Percentiles rank a stretch among this genome's conserved stretches.
Evolutionary conservation across 2,888 invertebrate genomes (phyloP).

Genomic region (Philereme transversata): DNA sequence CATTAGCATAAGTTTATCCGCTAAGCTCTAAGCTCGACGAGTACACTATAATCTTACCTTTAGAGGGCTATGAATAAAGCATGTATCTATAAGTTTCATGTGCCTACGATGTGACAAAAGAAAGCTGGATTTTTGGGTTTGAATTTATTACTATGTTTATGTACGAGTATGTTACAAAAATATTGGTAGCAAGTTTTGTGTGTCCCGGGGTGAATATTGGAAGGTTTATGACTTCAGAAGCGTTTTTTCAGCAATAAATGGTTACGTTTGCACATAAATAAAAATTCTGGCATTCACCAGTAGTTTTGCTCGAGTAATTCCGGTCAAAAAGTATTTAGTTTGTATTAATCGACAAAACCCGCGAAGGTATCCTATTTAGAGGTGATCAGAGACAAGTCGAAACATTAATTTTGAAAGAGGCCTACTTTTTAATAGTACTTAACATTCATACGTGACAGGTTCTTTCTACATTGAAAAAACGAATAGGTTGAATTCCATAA

Average conservation of each 20-base stretch:
- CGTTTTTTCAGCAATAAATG: conserved; percentile 4
- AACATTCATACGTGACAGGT: too few species aligned
- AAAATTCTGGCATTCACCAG: too few species aligned
- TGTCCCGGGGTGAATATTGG: conserved; percentile 12
- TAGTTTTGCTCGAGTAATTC: too few species aligned
- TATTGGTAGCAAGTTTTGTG: conserved; percentile 34
- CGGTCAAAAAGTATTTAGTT: too few species aligned
- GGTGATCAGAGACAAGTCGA: too few species aligned
- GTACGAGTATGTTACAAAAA: conserved; percentile 35
- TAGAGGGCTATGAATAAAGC: conserved; percentile 18
- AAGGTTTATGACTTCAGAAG: conserved; percentile 13
- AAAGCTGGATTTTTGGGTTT: conserved; percentile 45
- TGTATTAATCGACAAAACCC: too few species aligned
- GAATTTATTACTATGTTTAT: conserved; percentile 45
- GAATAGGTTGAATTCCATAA: too few species aligned
- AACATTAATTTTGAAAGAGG: too few species aligned
- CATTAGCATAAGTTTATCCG: too few species aligned
- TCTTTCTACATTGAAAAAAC: too few species aligned
- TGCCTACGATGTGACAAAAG: conserved; percentile 46
- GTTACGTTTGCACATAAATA: not conserved
- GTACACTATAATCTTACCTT: conserved; percentile 3
- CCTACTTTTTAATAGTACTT: too few species aligned
- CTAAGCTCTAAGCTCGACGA: not conserved
- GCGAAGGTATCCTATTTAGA: too few species aligned
- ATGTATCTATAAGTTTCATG: conserved; percentile 23